Conservation (phyloP, 2,888 invertebrate species). For the Ceraclea dissimilis region DNA sequence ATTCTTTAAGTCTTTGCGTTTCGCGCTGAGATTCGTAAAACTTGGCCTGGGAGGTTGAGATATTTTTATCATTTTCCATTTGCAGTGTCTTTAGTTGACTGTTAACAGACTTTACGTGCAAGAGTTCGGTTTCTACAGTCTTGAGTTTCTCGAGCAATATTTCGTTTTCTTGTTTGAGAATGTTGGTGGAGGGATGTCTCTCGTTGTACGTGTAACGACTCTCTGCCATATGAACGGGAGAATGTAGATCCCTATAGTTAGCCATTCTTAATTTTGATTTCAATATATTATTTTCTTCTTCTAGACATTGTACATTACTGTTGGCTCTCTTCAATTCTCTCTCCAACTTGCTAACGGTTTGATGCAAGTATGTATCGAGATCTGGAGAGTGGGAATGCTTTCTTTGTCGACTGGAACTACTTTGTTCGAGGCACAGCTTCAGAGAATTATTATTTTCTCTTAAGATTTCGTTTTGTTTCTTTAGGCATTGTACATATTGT, state of each 20-base stretch:
- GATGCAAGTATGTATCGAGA: slow-evolving; percentile 14
- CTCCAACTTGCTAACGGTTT: slow-evolving; percentile 17
- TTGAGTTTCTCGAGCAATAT: slow-evolving; percentile 43
- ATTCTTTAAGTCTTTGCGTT: slow-evolving; percentile 52
- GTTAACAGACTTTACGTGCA: slow-evolving; percentile 44
- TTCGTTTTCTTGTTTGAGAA: slow-evolving; percentile 30
- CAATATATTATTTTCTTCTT: slow-evolving; percentile 52
- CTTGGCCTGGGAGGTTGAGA: slow-evolving; percentile 62
- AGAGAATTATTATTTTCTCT: slow-evolving; percentile 27
- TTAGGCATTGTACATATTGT: slow-evolving; percentile 42
- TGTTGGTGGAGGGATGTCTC: not conserved
- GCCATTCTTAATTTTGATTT: slow-evolving; percentile 45
- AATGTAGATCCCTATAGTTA: not conserved
- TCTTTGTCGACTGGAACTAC: slow-evolving; percentile 2
- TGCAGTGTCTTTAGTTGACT: slow-evolving; percentile 60
- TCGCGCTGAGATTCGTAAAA: slow-evolving; percentile 57
- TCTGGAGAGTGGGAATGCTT: slow-evolving; percentile 1
- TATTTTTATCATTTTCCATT: slow-evolving; percentile 67
- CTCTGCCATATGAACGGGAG: not conserved
- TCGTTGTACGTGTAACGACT: not conserved
- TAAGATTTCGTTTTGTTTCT: slow-evolving; percentile 42
- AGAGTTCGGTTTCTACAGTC: slow-evolving; percentile 42
- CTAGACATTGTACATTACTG: slow-evolving; percentile 48
- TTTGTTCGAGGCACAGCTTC: slow-evolving; percentile 12
- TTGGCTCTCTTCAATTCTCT: slow-evolving; percentile 44